Evolutionary conservation across 1,140 invertebrate genomes (phyloP), one percentile per base, ranked within the genome.

Genomic region (Megalonaias nervosa): DNA sequence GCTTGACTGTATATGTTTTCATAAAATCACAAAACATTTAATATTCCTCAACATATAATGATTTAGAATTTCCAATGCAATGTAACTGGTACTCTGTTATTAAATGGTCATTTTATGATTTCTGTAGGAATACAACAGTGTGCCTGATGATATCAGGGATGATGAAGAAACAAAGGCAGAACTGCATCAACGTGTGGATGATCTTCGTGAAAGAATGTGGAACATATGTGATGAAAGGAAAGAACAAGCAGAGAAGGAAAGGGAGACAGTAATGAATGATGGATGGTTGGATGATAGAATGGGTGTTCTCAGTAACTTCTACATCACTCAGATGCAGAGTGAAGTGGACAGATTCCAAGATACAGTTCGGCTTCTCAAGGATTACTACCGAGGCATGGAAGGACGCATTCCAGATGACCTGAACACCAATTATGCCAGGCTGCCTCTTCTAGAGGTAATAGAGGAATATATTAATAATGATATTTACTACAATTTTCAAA

Each of bases 321-420:
- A 91, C 69, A 85, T 91, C 55, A 89, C 90, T 12, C 61, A 86
- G 57, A 90, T 90, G 89, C 90, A 91, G 82, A 79, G 74, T 65
- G 91, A 91, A 69, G 78, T 91, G 13, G 91, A 91, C 74, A 74
- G 89, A n/a, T 90, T 87, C 77, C 90, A 91, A 75, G 90, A 91
- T 75, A 89, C 90, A 14, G 85, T 90, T 1, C 70, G 88, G 31
- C 75, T 91, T 75, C 71, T 91, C 76, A 90, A 89, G 67, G 91
- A 91, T 80, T 91, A 91, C 69, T 91, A 91, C 79, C 78, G 85
- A 26, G 87, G 87, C 9, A 90, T 91, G 90, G 89, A 91, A 66
- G 89, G 87, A 19, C 87, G 85, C 23, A 88, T 90, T 58, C 90
- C 90, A 57, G 90, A 91, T 77, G 86, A 87, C 74, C 81, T 87